Conservation (phyloP, 2,113 vertebrate genomes). For the Limanda limanda region DNA sequence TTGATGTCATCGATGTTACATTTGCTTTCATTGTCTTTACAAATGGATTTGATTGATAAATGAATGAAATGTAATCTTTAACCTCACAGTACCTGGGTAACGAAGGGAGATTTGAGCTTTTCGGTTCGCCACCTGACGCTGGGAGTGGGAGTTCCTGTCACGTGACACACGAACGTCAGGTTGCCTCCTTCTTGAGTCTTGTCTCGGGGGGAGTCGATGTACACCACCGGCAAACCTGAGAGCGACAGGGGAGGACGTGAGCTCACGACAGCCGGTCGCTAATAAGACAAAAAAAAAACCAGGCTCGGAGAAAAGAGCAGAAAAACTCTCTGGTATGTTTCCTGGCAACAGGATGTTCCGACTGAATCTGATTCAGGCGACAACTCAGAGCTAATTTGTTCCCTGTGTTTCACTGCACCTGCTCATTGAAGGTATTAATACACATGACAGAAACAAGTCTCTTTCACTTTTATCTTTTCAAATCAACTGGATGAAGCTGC, state of each 20-base stretch:
- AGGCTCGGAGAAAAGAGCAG: slow-evolving; percentile 12
- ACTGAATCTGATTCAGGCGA: slow-evolving; percentile 32
- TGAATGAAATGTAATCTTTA: background rate
- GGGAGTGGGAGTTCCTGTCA: slow-evolving; percentile 80
- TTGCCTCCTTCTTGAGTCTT: slow-evolving; percentile 80
- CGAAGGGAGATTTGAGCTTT: slow-evolving; percentile 64
- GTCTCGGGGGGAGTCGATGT: slow-evolving; percentile 48
- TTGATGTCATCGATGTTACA: no score
- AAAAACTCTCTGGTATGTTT: slow-evolving; percentile 42
- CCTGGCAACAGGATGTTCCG: slow-evolving; percentile 60
- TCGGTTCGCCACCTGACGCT: slow-evolving; percentile 76
- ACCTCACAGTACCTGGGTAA: slow-evolving; percentile 64
- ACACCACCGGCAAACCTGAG: slow-evolving; percentile 80
- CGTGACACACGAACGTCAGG: slow-evolving; percentile 81
- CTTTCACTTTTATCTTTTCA: background rate
- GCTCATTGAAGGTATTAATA: slow-evolving; percentile 16
- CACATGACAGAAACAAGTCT: background rate
- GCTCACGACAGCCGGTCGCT: background rate
- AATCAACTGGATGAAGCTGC: background rate
- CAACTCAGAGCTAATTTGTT: slow-evolving; percentile 31
- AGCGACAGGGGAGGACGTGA: slow-evolving; percentile 24
- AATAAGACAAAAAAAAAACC: background rate
- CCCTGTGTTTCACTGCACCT: slow-evolving; percentile 26
- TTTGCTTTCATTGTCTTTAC: background rate
- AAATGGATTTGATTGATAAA: background rate